Percentiles rank a stretch among this genome's conserved stretches.
These are phyloP conservation scores for Xiphophorus hellerii DNA, from an alignment of 2,113 vertebrate species.

Conservation along the genomic window DNA sequence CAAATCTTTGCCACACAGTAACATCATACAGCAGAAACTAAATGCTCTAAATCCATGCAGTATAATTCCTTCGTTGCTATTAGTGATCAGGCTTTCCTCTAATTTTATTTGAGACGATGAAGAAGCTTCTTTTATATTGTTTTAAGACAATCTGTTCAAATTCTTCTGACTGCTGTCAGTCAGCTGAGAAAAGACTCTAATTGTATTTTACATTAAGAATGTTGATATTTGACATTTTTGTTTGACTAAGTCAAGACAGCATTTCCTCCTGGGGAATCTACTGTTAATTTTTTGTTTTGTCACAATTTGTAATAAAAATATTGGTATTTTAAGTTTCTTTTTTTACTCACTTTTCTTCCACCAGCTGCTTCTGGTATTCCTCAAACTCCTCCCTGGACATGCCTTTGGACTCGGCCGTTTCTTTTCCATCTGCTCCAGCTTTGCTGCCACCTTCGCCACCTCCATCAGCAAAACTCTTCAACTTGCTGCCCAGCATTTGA, in stretches of 20 bases:
- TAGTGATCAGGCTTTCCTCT: neutral
- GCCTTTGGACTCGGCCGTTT: constrained; percentile 61
- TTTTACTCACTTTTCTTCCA: constrained; percentile 84
- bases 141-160: neutral
- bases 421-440: constrained; percentile 58
- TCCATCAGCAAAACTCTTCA: constrained; percentile 67
- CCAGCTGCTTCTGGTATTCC: constrained; percentile 80
- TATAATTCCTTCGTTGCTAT: neutral
- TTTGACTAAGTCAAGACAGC: neutral
- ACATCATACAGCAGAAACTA: neutral
- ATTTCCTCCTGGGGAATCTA: neutral
- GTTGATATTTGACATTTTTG: neutral
- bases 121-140: neutral
- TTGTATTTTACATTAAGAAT: neutral
- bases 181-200: neutral
- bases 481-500: constrained; percentile 61
- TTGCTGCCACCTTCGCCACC: constrained; percentile 15
- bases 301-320: neutral
- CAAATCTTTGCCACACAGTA: neutral
- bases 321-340: neutral
- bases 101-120: neutral
- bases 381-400: constrained; percentile 80
- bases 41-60: neutral
- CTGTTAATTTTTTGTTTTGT: neutral
- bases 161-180: neutral